Base-by-base conservation (phyloP, 2,797 vertebrate genomes). In the Sciaenops ocellatus region DNA sequence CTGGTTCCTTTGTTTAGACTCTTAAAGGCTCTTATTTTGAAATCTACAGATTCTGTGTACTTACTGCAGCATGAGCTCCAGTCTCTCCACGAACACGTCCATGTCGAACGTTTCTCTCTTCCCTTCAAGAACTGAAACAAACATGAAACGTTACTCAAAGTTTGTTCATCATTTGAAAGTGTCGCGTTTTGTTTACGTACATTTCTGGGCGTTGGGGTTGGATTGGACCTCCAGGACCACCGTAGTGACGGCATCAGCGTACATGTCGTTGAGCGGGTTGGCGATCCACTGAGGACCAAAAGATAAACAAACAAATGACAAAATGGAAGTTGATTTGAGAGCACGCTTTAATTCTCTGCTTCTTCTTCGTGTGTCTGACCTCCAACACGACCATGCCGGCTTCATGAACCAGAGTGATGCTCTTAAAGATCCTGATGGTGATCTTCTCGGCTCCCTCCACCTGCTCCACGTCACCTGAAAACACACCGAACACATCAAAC, bases 191-290 rank as follows among this genome's bases (percentile, higher is more conserved):
- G 2, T 78, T 65, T 4, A 86, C 78, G 54, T 87, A 99, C 98
- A 94, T 95, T 98, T 99, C 90, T 99, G 96, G 57, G 97, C 96
- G 84, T 95, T 98, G 3, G 97, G 97, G 90, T 99, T 99, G 76
- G 97, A 98, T 83, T 98, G 97, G 79, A 99, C 97, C 94, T 99
- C 97, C 85, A 99, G 85, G 57, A 99, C 95, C 85, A 99, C 96
- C 1, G 97, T 99, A 24, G 97, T 95, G 54, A 99, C 96, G 0
- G 96, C 97, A 55, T 98, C 98, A 0, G 98, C 97, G 38, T 98
- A 99, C 97, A 98, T 98, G 83, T 99, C 98, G 56, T 98, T 99
- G 83, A 98, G 95, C 47, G 98, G 97, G 91, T 98, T 99, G 77
- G 97, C 97, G 51, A 96, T 84, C 98, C 98, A 99, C 98, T 99